phyloP scores from a whole-genome alignment of 2,113 vertebrate genomes.

The Columbina picui region DNA sequence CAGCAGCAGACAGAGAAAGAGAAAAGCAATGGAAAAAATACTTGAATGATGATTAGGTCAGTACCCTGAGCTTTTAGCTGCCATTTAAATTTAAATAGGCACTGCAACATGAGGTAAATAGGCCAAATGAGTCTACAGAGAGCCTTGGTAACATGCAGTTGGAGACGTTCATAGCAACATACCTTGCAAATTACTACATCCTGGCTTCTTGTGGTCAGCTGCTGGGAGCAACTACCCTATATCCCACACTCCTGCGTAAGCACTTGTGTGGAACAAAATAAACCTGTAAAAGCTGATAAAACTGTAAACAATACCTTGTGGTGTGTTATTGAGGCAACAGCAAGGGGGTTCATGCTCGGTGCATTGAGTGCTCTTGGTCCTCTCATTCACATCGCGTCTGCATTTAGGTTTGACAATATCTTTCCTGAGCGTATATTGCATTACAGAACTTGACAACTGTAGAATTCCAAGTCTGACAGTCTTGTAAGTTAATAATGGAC shows the following conservation, averaged over 20 bases:
- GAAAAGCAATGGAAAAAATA: background rate
- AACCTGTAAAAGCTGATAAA: background rate
- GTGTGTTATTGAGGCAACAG: background rate
- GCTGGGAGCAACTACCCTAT: background rate
- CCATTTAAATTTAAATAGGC: conserved; percentile 5
- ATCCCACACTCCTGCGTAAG: background rate
- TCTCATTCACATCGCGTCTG: background rate
- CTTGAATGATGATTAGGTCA: background rate
- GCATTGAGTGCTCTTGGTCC: background rate
- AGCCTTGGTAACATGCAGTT: background rate
- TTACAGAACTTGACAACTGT: background rate
- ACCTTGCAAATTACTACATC: background rate
- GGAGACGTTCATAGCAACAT: background rate
- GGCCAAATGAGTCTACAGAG: background rate
- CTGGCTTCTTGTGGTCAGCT: background rate
- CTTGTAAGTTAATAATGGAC: conserved; percentile 16
- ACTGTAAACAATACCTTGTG: background rate
- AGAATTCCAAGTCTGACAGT: background rate
- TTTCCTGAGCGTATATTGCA: background rate
- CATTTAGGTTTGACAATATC: background rate
- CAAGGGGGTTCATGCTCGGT: background rate
- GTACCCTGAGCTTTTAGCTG: background rate
- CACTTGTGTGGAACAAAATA: background rate
- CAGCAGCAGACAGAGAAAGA: background rate
- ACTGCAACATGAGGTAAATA: background rate